Evolutionary conservation across 2,797 vertebrate genomes (phyloP).

Genomic region (Garrulus glandarius): DNA sequence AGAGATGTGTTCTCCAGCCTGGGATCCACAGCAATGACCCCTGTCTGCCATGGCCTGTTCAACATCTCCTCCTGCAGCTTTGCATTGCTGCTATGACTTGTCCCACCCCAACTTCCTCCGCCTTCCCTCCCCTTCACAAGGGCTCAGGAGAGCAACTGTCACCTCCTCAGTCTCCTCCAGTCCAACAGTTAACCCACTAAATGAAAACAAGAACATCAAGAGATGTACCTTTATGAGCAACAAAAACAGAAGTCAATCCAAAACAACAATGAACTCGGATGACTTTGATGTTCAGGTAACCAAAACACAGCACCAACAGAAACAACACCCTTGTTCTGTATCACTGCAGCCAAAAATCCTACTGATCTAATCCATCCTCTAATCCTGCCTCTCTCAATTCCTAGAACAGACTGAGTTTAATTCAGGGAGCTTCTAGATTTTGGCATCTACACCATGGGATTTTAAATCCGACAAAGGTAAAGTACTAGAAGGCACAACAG

Average conservation of each 20-base stretch:
- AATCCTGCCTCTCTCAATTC: slow-evolving; percentile 6
- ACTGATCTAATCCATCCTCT: neutral
- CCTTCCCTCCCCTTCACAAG: neutral
- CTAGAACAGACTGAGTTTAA: neutral
- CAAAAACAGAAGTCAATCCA: neutral
- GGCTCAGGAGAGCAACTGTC: neutral
- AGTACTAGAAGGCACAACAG: slow-evolving; percentile 19
- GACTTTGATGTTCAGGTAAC: slow-evolving; percentile 22
- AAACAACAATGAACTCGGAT: neutral
- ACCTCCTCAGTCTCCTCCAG: neutral
- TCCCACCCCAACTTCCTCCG: accelerated
- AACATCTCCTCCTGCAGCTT: neutral
- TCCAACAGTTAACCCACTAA: neutral
- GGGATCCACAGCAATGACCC: neutral
- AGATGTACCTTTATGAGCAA: neutral
- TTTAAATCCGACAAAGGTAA: slow-evolving; percentile 18
- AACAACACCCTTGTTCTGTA: neutral
- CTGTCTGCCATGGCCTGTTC: neutral
- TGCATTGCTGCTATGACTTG: neutral
- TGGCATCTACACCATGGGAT: neutral
- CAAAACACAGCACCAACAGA: neutral
- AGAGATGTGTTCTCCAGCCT: neutral
- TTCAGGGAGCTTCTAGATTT: neutral
- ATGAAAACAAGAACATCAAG: neutral
- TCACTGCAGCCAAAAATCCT: neutral